A percentile compares a stretch with the other conserved stretches of the same genome.
phyloP scores from a whole-genome alignment of 2,888 invertebrate species.

The Molanna angustata region DNA sequence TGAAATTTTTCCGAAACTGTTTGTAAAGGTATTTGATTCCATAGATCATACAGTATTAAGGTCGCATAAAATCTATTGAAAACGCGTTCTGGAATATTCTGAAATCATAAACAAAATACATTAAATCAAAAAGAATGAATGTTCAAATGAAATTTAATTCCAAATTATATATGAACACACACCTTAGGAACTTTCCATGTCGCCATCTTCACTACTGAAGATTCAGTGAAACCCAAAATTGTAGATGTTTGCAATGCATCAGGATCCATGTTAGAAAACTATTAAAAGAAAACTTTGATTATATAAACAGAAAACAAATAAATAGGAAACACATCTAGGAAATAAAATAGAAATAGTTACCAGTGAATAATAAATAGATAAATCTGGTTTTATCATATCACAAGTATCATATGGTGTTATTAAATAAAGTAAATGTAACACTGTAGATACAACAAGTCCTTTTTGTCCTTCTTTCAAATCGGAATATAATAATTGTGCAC shows the following conservation, averaged over 20 bases:
- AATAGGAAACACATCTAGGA: too few species aligned
- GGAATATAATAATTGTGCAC: constrained; percentile 67
- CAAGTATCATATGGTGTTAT: constrained; percentile 75
- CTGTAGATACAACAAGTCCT: constrained; percentile 74
- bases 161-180: not conserved
- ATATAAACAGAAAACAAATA: too few species aligned
- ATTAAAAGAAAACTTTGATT: too few species aligned
- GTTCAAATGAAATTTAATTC: not conserved
- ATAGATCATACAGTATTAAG: constrained; percentile 77
- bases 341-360: too few species aligned
- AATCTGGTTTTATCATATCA: constrained; percentile 54
- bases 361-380: constrained; percentile 57
- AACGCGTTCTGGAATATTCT: constrained; percentile 60
- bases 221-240: constrained; percentile 76
- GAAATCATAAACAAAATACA: constrained; percentile 31
- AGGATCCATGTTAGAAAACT: too few species aligned
- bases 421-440: constrained; percentile 83
- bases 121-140: not conserved
- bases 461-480: constrained; percentile 73
- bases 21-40: constrained; percentile 65
- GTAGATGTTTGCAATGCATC: constrained; percentile 69
- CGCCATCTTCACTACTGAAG: constrained; percentile 64
- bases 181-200: constrained; percentile 65
- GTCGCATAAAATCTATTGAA: constrained; percentile 81
- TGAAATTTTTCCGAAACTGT: constrained; percentile 68